A percentile compares a stretch with the other conserved stretches of the same genome.
phyloP scores from a whole-genome alignment of 1,140 invertebrate genomes.

The Bacillus rossius region DNA sequence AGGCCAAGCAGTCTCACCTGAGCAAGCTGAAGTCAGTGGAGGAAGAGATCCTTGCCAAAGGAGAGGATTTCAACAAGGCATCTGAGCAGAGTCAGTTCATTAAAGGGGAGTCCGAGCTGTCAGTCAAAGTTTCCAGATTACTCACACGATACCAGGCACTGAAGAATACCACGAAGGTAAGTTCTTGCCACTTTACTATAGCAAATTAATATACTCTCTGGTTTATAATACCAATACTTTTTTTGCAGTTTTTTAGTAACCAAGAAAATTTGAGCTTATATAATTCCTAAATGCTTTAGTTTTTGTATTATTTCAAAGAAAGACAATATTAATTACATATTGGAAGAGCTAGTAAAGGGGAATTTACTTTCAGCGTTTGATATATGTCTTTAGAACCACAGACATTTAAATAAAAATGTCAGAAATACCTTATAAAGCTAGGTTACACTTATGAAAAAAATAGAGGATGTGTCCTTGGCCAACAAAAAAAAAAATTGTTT shows the following conservation, averaged over 20 bases:
- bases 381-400: too few relatives aligned
- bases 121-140: slow-evolving; percentile 69
- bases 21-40: slow-evolving; percentile 71
- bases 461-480: too few relatives aligned
- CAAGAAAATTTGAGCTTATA: not conserved
- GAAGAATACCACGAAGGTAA: slow-evolving; percentile 69
- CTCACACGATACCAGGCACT: slow-evolving; percentile 79
- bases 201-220: too few relatives aligned
- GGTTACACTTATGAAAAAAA: too few relatives aligned
- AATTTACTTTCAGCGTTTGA: too few relatives aligned
- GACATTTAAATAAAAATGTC: too few relatives aligned
- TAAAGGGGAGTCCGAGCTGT: slow-evolving; percentile 70
- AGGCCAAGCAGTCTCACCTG: slow-evolving; percentile 74
- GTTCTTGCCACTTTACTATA: too few relatives aligned
- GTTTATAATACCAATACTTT: too few relatives aligned
- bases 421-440: too few relatives aligned
- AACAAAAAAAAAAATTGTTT: too few relatives aligned
- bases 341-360: too few relatives aligned
- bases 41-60: slow-evolving; percentile 65
- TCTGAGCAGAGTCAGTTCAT: slow-evolving; percentile 63
- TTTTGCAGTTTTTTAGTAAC: not conserved
- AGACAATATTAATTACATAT: too few relatives aligned
- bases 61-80: slow-evolving; percentile 62
- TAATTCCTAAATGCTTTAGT: not conserved
- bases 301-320: not conserved